Conservation (phyloP, 2,113 vertebrate genomes). For the Cheilinus undulatus region DNA sequence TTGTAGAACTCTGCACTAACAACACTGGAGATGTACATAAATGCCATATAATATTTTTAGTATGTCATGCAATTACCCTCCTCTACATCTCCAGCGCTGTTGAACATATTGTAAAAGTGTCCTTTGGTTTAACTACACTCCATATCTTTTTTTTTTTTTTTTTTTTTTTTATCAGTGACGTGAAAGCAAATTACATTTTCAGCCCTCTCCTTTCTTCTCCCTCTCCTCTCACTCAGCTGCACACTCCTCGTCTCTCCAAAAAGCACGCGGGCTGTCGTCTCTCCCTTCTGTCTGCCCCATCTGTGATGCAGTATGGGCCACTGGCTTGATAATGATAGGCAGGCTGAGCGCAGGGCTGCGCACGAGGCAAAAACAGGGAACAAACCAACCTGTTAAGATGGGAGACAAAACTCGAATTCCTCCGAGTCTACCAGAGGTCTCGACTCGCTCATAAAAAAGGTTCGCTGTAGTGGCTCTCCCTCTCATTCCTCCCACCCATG, state of each 20-base stretch:
- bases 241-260: conserved; percentile 74
- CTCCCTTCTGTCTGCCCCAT: conserved; percentile 83
- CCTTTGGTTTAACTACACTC: conserved; percentile 40
- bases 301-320: conserved; percentile 83
- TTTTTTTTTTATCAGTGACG: conserved; percentile 38
- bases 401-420: conserved; percentile 58
- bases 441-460: conserved; percentile 23
- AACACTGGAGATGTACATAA: conserved; percentile 6
- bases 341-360: conserved; percentile 48
- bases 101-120: conserved; percentile 15
- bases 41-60: not conserved
- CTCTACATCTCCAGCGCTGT: conserved; percentile 9
- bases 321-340: conserved; percentile 75
- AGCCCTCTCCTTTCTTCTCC: conserved; percentile 37
- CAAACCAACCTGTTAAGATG: conserved; percentile 51
- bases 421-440: conserved; percentile 44
- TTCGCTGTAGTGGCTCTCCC: conserved; percentile 32
- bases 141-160: conserved; percentile 21
- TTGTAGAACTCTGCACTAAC: conserved; percentile 11
- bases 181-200: conserved; percentile 55
- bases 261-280: conserved; percentile 79
- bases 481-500: conserved; percentile 32
- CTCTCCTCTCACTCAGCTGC: conserved; percentile 74
- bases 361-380: conserved; percentile 39
- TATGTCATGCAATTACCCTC: not conserved